These are phyloP conservation scores for Eubasilissa splendida DNA, from an alignment of 2,888 invertebrate genomes.

Conservation along the genomic window DNA sequence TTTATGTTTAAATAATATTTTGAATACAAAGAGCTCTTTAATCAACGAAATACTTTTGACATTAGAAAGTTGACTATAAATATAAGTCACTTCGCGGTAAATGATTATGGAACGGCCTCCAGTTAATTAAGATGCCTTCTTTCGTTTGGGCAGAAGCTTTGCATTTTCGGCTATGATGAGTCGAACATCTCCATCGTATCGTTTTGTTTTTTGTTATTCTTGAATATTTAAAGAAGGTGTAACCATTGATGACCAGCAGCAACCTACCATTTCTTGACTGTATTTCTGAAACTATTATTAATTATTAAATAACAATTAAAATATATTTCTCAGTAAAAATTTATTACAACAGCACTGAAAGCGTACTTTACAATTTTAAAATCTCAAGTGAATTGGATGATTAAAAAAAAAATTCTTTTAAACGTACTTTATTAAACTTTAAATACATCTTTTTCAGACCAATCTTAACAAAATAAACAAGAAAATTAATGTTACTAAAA, in stretches of 20 bases:
- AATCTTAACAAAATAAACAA: too few relatives aligned
- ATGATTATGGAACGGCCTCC: constrained; percentile 11
- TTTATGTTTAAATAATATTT: too few relatives aligned
- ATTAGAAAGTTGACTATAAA: too few relatives aligned
- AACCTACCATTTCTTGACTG: neutral
- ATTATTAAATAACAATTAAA: neutral
- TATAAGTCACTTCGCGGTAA: neutral
- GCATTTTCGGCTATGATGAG: constrained; percentile 7
- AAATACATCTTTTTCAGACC: too few relatives aligned
- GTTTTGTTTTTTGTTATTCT: neutral
- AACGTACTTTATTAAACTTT: too few relatives aligned
- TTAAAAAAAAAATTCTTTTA: too few relatives aligned
- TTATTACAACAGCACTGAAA: too few relatives aligned
- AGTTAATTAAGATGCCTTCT: neutral
- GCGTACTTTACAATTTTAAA: too few relatives aligned
- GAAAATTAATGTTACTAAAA: too few relatives aligned
- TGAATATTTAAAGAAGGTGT: neutral
- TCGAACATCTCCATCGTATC: constrained; percentile 25
- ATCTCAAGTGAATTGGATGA: too few relatives aligned
- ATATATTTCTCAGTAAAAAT: neutral
- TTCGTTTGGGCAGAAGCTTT: constrained; percentile 13
- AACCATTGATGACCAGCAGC: neutral
- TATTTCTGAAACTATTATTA: constrained; percentile 6
- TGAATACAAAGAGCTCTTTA: too few relatives aligned
- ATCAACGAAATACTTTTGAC: too few relatives aligned